Percentiles rank a stretch among this genome's conserved stretches.
Conservation (phyloP, 2,113 vertebrate genomes). For the Pseudopodoces humilis region DNA sequence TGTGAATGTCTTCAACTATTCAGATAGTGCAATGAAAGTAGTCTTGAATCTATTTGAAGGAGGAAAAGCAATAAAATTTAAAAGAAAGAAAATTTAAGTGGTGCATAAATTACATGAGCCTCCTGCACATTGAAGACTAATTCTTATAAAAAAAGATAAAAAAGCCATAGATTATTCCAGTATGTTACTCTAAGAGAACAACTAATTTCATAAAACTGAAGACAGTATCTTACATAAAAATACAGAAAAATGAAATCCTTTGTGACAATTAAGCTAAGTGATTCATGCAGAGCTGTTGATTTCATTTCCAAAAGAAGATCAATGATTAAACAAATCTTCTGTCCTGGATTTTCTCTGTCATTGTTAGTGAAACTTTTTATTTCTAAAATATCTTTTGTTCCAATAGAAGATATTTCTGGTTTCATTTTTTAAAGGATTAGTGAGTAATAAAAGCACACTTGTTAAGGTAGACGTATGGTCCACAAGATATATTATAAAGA, state of each 20-base stretch:
- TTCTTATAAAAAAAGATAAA: background rate
- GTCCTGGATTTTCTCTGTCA: background rate
- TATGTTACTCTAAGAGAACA: background rate
- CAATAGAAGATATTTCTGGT: background rate
- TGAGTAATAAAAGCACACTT: background rate
- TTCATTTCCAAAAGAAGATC: constrained; percentile 46
- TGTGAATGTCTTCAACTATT: background rate
- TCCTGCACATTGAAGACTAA: background rate
- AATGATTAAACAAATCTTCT: background rate
- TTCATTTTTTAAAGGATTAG: background rate
- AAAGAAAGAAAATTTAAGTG: background rate
- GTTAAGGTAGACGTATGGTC: background rate
- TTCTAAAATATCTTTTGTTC: background rate
- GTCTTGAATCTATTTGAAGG: background rate
- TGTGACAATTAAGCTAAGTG: constrained; percentile 31
- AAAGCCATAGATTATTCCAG: background rate
- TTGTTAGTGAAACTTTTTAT: background rate
- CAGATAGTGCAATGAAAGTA: background rate
- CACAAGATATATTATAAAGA: background rate
- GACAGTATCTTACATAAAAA: background rate
- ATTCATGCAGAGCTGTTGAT: constrained; percentile 27
- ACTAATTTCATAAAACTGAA: constrained; percentile 42
- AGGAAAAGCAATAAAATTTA: background rate
- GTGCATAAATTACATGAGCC: background rate
- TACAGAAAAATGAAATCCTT: background rate